Evolutionary conservation across 2,888 invertebrate species (phyloP), one percentile per base, ranked within the genome.

Genomic region (Mystacides longicornis): DNA sequence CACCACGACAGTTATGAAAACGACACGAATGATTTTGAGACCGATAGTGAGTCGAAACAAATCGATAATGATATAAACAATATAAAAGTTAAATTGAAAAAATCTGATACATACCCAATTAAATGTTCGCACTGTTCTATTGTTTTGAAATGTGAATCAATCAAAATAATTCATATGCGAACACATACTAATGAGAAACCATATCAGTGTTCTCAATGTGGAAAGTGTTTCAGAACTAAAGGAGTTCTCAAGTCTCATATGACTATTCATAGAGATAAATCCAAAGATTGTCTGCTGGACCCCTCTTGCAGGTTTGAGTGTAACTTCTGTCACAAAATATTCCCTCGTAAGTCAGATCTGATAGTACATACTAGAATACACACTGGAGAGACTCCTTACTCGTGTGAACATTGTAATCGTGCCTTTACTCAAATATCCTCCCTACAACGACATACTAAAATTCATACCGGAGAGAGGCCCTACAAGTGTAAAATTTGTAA

Each of bases 391-490:
- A 57, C 54, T 1, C 59, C 61, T 4, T 59, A 55, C 23, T 31
- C 64, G 1, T 77, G 77, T 60, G 64, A 69, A 0, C 71, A 64
- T 51, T 77, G 77, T 50, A 62, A 68, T 0, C 71, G 43, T 20
- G 47, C 55, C 1, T 61, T 61, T 47, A 19, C 57, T 3, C 57
- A 57, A 20, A 64, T 72, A 7, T 68, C 75, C 1, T 70, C 76
- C 1, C 64, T 74, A 55, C 72, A 72, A 23, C 67, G 77, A 1
- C 77, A 61, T 33, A 16, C 45, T 49, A 66, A 73, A 5, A 64
- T 68, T 4, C 77, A 77, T 60, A 76, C 76, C 0, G 76, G 76
- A 0, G 75, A 76, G 49, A 71, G 69, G 31, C 76, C 76, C 1
- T 75, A 64, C 56, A 50, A 69, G 1, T 77, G 77, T 56, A 63